Evolutionary conservation across 2,113 vertebrate species (phyloP), one percentile per base, ranked within the genome.

Genomic region (Leiothrix lutea): DNA sequence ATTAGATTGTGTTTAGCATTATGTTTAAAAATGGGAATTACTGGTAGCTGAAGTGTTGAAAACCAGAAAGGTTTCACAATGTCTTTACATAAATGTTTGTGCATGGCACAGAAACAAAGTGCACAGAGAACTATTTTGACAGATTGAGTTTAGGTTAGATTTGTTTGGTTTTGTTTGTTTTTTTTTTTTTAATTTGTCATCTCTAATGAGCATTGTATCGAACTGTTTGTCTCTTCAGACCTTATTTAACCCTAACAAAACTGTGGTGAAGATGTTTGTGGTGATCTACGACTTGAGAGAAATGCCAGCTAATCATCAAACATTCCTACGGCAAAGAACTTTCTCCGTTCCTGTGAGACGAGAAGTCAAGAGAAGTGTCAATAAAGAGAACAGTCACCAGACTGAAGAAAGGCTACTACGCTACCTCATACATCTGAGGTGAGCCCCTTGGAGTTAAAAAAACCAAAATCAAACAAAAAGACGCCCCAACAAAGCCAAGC

Each of bases 191-290:
- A 1, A 50, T 66, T 70, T 42, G n/a, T 54, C 26, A 40, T 61
- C 29, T 72, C 8, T 86, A 25, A 54, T 70, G 51, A 54, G 16
- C 71, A 35, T 31, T 42, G 31, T 90, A 77, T 90, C 82, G 57
- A 80, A 72, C 65, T 90, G n/a, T 88, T 95, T 74, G 90, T 97
- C 61, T 95, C 97, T 96, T 81, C 96, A 99, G 99, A 99, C 99
- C 99, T 99, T 99, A 99, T 99, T 99, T 97, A 99, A 99, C 97
- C 99, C 99, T 94, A 99, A 99, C 98, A 99, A 99, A 98, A 99
- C 99, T 77, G 99, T 99, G 98, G 99, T 99, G 97, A 99, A 99
- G 98, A 99, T 99, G 99, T 99, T 99, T 98, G 99, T 99, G 97
- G 99, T 99, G 98, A 98, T 99, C 97, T 99, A 99, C 90, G 99